Evolutionary conservation across 2,888 invertebrate genomes (phyloP).

Genomic region (Polyommatus icarus): DNA sequence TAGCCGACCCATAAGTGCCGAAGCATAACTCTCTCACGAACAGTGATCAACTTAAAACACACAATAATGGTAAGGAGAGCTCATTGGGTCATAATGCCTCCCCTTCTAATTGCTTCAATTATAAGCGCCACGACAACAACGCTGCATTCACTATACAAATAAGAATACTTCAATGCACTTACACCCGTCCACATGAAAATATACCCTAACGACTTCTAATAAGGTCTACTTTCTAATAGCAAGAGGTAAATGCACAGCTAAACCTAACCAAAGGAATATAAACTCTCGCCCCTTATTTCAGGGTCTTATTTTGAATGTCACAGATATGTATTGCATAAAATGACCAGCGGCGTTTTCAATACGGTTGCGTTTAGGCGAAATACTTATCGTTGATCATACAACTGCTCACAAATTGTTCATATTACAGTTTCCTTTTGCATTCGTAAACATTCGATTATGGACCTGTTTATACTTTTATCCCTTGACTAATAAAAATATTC

Average conservation of each 20-base stretch:
- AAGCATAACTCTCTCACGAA: neutral
- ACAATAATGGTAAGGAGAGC: neutral
- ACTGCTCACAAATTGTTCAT: neutral
- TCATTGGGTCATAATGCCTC: neutral
- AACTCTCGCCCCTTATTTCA: neutral
- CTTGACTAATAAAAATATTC: too few relatives aligned
- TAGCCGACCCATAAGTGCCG: neutral
- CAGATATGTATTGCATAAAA: neutral
- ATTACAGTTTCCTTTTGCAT: neutral
- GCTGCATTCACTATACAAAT: slow-evolving; percentile 4
- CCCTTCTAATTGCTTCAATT: neutral
- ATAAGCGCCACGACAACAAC: neutral
- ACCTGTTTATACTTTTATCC: neutral
- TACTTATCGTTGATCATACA: neutral
- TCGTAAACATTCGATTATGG: neutral
- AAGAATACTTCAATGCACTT: neutral
- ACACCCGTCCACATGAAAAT: neutral
- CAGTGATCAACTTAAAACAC: neutral
- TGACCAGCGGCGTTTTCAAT: slow-evolving; percentile 8
- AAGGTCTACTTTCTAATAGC: neutral
- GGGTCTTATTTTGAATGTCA: neutral
- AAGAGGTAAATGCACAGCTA: neutral
- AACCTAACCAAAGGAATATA: neutral
- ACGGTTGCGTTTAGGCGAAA: neutral
- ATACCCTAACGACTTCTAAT: neutral